Percentiles rank a stretch among this genome's conserved stretches.
Conservation (phyloP, 2,797 vertebrate species). For the Lindbergichthys nudifrons region DNA sequence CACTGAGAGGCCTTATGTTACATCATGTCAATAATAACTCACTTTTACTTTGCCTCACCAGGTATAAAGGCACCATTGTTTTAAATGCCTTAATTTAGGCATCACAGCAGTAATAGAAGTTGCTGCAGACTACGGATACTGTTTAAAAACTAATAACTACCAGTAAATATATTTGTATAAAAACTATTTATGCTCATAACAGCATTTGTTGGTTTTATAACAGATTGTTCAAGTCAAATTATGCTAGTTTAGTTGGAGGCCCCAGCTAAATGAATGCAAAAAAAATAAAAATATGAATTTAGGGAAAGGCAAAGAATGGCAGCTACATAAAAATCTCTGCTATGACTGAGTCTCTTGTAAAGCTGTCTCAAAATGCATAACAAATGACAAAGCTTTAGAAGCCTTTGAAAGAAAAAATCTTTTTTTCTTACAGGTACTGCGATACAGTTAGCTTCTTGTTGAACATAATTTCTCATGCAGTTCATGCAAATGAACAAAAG, state of each 20-base stretch:
- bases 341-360: conserved; percentile 89
- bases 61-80: conserved; percentile 75
- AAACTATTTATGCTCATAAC: conserved; percentile 74
- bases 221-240: conserved; percentile 70
- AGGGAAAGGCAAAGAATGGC: conserved; percentile 90
- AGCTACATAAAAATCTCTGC: conserved; percentile 89
- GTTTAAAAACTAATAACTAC: conserved; percentile 65
- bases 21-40: conserved; percentile 58
- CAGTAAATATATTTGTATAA: conserved; percentile 68
- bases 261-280: conserved; percentile 78
- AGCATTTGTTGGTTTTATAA: conserved; percentile 73
- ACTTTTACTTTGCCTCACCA: conserved; percentile 67
- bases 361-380: conserved; percentile 93
- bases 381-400: conserved; percentile 92
- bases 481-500: conserved; percentile 93
- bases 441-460: conserved; percentile 89
- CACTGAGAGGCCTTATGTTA: conserved; percentile 62
- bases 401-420: conserved; percentile 88
- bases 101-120: conserved; percentile 48
- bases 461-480: conserved; percentile 92
- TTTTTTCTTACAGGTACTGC: conserved; percentile 84
- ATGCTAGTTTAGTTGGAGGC: conserved; percentile 59
- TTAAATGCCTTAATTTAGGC: conserved; percentile 64
- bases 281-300: conserved; percentile 77
- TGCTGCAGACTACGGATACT: conserved; percentile 55